Base-by-base conservation (phyloP, 2,113 vertebrate species). In the Caranx ignobilis region DNA sequence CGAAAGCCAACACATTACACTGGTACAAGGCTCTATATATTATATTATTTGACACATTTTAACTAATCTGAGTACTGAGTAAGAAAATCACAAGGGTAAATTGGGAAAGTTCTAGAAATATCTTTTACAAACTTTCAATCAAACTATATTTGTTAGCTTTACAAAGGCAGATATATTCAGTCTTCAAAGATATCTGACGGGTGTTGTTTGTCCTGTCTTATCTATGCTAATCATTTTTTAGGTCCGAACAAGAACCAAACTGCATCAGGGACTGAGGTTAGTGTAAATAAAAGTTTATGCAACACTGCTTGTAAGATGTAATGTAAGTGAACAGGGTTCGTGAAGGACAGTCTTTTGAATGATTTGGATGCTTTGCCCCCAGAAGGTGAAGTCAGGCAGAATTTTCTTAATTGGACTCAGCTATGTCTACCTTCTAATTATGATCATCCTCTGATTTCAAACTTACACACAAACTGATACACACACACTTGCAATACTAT, bases 321-420 rank as follows among this genome's bases (percentile, higher is more conserved):
- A 70, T 67, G 1, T 26, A 37, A 68, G 2, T n/a, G 32, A 52
- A 32, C 6, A 68, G 52, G 50, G 15, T 47, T 11, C 11, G 52
- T 54, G 60, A 50, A 67, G 52, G 13, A 67, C 59, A 4, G 41
- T 50, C 37, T 15, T 37, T 57, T 59, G 26, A 43, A 32, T 37
- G 19, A 66, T 39, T 59, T 59, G 31, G 41, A 57, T 66, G 34
- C 19, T 52, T 75, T 65, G 13, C 5, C 47, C 63, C 65, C 72
- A 21, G 64, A 35, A 34, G 66, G 39, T 63, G 50, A 75, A 70
- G 39, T 3, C 12, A 32, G 45, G 7, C n/a, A 60, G 26, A 75
- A 41, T 52, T 52, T 57, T 61, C 19, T 54, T 55, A 9, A 54
- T 19, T n/a, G 50, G 12, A 47, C 47, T 55, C 59, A 64, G 50